Evolutionary conservation across 2,797 vertebrate species (phyloP).

Genomic region (Pipistrellus pygmaeus): DNA sequence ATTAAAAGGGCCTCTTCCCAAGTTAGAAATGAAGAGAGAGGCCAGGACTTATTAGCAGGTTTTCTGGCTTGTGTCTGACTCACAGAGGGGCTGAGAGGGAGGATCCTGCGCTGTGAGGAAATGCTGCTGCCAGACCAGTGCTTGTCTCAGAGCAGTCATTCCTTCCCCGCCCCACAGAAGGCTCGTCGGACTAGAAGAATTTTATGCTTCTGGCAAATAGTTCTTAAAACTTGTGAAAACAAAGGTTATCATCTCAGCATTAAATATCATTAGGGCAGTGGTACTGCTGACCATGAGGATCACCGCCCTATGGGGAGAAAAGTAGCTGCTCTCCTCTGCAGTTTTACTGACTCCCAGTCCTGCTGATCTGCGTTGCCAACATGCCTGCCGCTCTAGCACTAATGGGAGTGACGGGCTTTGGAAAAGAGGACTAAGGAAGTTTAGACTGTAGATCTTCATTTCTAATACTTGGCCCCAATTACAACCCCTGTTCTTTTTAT

Average conservation of each 20-base stretch:
- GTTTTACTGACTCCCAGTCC: neutral
- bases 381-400: neutral
- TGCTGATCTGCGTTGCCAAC: neutral
- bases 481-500: constrained; percentile 49
- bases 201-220: neutral
- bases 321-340: neutral
- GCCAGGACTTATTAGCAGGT: neutral
- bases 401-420: neutral
- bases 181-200: neutral
- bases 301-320: neutral
- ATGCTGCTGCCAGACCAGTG: neutral
- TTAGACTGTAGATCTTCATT: constrained; percentile 62
- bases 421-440: constrained; percentile 22
- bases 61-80: neutral
- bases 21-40: constrained; percentile 11
- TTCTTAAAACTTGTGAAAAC: constrained; percentile 43
- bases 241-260: constrained; percentile 35
- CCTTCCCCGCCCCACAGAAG: neutral
- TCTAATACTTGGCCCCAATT: constrained; percentile 62
- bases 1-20: neutral
- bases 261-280: neutral
- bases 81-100: neutral
- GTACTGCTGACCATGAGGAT: neutral
- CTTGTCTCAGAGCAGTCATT: neutral
- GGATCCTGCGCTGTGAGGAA: neutral